Conservation (phyloP, 2,113 vertebrate genomes). For the Lamprologus sp. region DNA sequence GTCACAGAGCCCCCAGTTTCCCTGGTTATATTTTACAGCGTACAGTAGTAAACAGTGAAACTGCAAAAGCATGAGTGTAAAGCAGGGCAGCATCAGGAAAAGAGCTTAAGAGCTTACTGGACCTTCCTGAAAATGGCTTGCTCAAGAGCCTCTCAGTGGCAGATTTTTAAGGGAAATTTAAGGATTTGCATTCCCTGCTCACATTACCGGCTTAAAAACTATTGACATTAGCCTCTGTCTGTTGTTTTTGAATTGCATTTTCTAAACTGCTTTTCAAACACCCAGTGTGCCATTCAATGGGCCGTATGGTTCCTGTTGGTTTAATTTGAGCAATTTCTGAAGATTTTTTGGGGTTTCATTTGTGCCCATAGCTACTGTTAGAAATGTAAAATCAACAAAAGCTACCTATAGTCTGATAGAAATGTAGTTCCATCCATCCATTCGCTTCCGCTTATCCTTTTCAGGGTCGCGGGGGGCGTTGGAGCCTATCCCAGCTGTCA, state of each 20-base stretch:
- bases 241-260: not conserved
- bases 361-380: not conserved
- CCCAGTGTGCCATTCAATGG: not conserved
- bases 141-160: not conserved
- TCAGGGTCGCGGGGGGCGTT: too few species aligned
- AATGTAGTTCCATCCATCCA: not conserved
- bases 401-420: not conserved
- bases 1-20: not conserved
- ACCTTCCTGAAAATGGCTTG: not conserved
- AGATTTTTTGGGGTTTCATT: not conserved
- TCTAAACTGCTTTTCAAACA: not conserved
- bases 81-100: not conserved
- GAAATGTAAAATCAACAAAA: not conserved
- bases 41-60: not conserved
- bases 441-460: too few species aligned
- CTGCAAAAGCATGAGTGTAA: not conserved
- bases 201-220: not conserved
- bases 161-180: not conserved
- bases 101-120: conserved; percentile 22
- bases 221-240: not conserved
- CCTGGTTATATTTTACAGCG: not conserved
- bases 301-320: not conserved
- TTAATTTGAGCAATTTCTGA: not conserved
- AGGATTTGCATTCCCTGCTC: not conserved
- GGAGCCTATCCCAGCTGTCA: too few species aligned